Base-by-base conservation (phyloP, 2,113 vertebrate species). In the Lampris megalopsis region DNA sequence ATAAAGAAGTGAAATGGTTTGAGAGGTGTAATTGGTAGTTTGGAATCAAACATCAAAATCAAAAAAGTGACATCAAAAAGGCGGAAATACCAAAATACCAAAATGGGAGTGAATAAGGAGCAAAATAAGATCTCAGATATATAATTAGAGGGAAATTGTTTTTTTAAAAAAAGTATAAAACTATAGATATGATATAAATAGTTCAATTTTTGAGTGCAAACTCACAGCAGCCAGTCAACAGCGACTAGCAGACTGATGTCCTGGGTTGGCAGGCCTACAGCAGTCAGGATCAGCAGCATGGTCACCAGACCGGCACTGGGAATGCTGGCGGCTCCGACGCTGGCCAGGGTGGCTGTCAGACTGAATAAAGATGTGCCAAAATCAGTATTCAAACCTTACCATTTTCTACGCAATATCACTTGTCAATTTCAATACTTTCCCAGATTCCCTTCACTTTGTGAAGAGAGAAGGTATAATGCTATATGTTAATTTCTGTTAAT, bases 221-320 rank as follows among this genome's bases (percentile, higher is more conserved):
- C 98, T 97, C 92, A 99, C 98, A 99, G 92, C 67, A 99, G 95
- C 98, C 98, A 99, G 90, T 99, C 98, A 48, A 99, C 98, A 79
- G 98, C 98, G 77, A 99, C 97, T 74, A 99, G 95, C 83, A 99
- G 91, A 83, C 98, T 99, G 95, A 99, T 98, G 90, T 99, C 98
- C 85, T 99, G 97, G 0, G 98, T 99, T 7, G 98, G 98, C 72
- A 99, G 93, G 11, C 98, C 98, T 49, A 99, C 98, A 0, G 98
- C 98, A 0, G 98, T 99, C 59, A 99, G 94, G 87, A 99, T 98
- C 68, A 99, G 94, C 4, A 99, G 95, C 98, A 99, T 99, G 68
- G 98, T 99, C 85, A 99, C 98, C 69, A 99, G 91, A 2, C 98
- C 98, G 0, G 98, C 98, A 37, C 98, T 99, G 88, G 98, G 98